A percentile compares a stretch with the other conserved stretches of the same genome.
Conservation (phyloP, 2,113 vertebrate genomes). For the Zosterops pallidus region DNA sequence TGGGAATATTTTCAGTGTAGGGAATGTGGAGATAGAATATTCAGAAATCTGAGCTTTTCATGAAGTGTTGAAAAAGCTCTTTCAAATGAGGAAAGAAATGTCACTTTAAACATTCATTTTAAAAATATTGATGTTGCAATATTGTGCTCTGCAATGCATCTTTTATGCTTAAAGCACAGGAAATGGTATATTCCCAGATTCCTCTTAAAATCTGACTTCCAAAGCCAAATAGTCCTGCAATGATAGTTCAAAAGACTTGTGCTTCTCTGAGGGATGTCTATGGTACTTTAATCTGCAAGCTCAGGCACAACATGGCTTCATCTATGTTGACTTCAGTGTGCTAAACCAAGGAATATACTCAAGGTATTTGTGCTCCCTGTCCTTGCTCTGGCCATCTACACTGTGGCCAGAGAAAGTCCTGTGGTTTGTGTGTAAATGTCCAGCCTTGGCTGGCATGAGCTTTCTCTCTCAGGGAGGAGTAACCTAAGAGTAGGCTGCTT, state of each 20-base stretch:
- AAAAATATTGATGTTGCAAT: background rate
- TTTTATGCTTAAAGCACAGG: background rate
- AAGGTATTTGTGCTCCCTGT: background rate
- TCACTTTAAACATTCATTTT: background rate
- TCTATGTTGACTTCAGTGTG: background rate
- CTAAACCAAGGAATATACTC: background rate
- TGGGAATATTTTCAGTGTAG: background rate
- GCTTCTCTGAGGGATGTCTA: background rate
- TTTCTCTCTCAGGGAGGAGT: background rate
- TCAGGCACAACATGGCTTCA: background rate
- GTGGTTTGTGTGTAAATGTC: background rate
- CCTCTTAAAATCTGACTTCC: background rate
- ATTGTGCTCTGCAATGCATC: background rate
- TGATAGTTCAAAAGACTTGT: background rate
- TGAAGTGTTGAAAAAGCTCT: background rate
- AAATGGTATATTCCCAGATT: background rate
- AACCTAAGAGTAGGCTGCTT: background rate
- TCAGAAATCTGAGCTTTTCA: background rate
- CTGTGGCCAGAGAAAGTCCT: background rate
- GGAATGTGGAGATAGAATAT: background rate
- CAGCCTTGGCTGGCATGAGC: background rate
- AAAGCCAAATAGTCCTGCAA: background rate
- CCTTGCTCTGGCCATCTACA: background rate
- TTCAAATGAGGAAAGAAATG: conserved; percentile 6
- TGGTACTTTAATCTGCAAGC: background rate